A percentile compares a stretch with the other conserved stretches of the same genome.
Evolutionary conservation across 2,888 invertebrate species (phyloP).

Genomic region (Molorchus minor): DNA sequence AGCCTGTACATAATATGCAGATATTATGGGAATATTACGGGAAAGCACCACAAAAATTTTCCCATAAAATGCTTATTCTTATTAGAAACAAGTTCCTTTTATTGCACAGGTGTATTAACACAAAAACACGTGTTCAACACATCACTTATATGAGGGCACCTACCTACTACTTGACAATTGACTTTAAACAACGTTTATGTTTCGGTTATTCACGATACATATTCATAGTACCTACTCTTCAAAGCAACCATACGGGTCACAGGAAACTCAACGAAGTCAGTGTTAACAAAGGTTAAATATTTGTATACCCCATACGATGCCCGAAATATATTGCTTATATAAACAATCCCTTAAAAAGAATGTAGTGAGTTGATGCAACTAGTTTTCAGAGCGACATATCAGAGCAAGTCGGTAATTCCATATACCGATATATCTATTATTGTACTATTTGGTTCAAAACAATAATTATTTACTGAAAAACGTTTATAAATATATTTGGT

Average conservation of each 20-base stretch:
- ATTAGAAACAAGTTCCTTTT: background rate
- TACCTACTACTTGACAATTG: background rate
- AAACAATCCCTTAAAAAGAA: conserved; percentile 1
- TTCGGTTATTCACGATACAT: conserved; percentile 25
- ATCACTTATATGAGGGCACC: conserved; percentile 21
- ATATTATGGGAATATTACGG: too few species aligned
- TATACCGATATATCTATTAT: too few species aligned
- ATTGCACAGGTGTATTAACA: conserved; percentile 9
- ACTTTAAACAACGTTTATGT: conserved; percentile 2
- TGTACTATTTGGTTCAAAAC: too few species aligned
- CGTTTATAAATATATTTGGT: too few species aligned
- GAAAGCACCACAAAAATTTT: too few species aligned
- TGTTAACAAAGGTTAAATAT: conserved; percentile 56
- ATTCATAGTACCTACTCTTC: conserved; percentile 24
- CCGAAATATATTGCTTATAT: conserved; percentile 23
- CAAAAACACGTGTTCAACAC: conserved; percentile 4
- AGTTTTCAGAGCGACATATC: too few species aligned
- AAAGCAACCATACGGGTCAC: conserved; percentile 47
- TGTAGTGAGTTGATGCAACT: background rate
- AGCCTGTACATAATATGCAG: too few species aligned
- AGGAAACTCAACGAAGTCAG: conserved; percentile 53
- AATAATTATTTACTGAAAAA: too few species aligned
- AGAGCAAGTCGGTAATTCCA: too few species aligned
- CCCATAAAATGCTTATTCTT: too few species aligned
- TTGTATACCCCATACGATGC: conserved; percentile 43